A percentile compares a stretch with the other conserved stretches of the same genome.
Conservation (phyloP, 2,113 vertebrate genomes). For the Rhynchopsitta pachyrhyncha region DNA sequence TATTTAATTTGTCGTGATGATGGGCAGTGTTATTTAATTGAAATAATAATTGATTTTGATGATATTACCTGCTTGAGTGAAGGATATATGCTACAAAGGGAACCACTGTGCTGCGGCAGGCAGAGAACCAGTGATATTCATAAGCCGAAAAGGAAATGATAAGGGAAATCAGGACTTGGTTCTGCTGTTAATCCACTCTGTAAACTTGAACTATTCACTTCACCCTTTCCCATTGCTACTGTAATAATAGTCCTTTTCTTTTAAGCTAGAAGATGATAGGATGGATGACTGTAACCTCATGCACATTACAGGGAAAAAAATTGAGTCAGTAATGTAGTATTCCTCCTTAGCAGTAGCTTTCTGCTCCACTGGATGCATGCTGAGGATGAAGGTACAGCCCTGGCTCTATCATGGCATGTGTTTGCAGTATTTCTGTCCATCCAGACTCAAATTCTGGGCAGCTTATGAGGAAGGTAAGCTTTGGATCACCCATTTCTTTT, state of each 20-base stretch:
- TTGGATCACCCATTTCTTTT: not conserved
- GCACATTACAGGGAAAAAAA: not conserved
- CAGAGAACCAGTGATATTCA: not conserved
- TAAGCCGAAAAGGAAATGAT: not conserved
- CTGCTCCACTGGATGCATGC: not conserved
- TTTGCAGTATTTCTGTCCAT: not conserved
- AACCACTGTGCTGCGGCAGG: not conserved
- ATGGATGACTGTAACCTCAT: not conserved
- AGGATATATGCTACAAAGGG: conserved; percentile 4
- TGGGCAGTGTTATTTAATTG: conserved; percentile 31
- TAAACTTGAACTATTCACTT: not conserved
- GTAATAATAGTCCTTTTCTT: not conserved
- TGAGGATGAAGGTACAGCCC: not conserved
- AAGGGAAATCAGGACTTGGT: not conserved
- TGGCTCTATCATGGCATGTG: not conserved
- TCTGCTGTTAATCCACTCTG: not conserved
- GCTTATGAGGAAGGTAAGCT: not conserved
- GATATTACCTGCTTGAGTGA: conserved; percentile 7
- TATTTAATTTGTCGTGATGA: conserved; percentile 13
- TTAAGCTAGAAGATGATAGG: not conserved
- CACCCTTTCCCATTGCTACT: not conserved
- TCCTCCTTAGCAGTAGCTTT: not conserved
- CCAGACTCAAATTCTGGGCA: not conserved
- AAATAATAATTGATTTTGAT: conserved; percentile 39
- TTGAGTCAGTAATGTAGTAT: not conserved